These are phyloP conservation scores for Hybognathus amarus DNA, from an alignment of 2,797 vertebrate genomes.

Conservation along the genomic window DNA sequence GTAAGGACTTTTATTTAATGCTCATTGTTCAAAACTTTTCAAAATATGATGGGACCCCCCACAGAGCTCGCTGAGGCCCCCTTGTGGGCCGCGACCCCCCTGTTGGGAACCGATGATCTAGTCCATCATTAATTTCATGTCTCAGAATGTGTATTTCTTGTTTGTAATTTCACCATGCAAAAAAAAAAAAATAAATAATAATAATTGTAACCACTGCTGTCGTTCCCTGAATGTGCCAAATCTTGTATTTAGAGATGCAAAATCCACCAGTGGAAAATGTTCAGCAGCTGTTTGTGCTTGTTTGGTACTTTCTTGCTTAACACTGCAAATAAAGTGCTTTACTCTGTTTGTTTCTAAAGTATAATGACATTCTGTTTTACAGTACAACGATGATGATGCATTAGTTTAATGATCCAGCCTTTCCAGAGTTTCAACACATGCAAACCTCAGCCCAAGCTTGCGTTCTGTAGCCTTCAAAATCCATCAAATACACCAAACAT, in stretches of 20 bases:
- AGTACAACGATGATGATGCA: background rate
- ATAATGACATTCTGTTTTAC: background rate
- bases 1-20: too few relatives aligned
- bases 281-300: background rate
- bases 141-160: background rate
- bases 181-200: background rate
- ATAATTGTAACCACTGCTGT: background rate
- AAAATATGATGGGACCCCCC: too few relatives aligned
- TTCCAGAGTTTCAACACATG: background rate
- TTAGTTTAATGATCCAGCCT: constrained; percentile 18
- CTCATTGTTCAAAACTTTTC: too few relatives aligned
- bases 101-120: too few relatives aligned
- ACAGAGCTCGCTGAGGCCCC: too few relatives aligned
- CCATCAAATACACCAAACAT: constrained; percentile 32
- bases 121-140: background rate
- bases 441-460: background rate
- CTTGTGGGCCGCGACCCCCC: too few relatives aligned
- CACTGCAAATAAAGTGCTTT: constrained; percentile 45
- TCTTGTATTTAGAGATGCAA: constrained; percentile 28
- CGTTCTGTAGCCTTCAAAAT: background rate
- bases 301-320: constrained; percentile 26
- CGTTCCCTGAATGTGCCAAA: background rate
- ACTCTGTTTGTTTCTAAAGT: constrained; percentile 9
- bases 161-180: background rate
- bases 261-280: background rate